These are phyloP conservation scores for Magallana angulata DNA, from an alignment of 1,140 invertebrate species.

Conservation along the genomic window DNA sequence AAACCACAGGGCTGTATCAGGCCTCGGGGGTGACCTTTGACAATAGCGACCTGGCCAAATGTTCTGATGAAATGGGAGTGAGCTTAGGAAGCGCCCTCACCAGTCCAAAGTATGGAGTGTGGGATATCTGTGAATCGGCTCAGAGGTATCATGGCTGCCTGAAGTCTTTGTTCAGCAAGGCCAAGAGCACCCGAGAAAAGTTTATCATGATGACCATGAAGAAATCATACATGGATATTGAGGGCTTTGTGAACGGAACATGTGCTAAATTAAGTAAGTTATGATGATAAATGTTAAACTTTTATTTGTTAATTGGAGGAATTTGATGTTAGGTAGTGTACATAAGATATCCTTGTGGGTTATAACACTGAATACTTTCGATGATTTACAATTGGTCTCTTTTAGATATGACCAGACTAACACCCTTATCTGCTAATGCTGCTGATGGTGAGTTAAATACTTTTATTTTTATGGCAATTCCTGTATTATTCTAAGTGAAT, in stretches of 20 bases:
- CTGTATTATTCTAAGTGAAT: too few species aligned
- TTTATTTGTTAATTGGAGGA: too few species aligned
- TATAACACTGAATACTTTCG: background rate
- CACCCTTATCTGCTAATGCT: background rate
- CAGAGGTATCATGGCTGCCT: background rate
- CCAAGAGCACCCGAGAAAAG: constrained; percentile 7
- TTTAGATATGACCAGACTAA: constrained; percentile 5
- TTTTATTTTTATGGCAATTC: background rate
- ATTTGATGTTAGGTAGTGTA: too few species aligned
- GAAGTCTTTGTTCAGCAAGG: constrained; percentile 5
- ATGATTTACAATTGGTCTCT: background rate
- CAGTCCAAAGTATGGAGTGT: background rate
- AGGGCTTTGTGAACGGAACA: constrained; percentile 8
- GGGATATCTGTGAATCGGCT: background rate
- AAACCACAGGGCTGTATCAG: background rate
- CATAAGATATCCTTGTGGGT: background rate
- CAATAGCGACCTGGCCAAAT: constrained; percentile 1
- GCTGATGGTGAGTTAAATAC: background rate
- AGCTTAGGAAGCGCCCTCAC: background rate
- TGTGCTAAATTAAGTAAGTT: background rate
- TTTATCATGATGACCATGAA: constrained; percentile 16
- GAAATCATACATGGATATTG: background rate
- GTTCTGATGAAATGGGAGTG: background rate
- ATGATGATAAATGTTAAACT: background rate
- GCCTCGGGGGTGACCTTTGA: background rate